Evolutionary conservation across 1,140 invertebrate species (phyloP), one percentile per base, ranked within the genome.

Genomic region (Bombus pascuorum): DNA sequence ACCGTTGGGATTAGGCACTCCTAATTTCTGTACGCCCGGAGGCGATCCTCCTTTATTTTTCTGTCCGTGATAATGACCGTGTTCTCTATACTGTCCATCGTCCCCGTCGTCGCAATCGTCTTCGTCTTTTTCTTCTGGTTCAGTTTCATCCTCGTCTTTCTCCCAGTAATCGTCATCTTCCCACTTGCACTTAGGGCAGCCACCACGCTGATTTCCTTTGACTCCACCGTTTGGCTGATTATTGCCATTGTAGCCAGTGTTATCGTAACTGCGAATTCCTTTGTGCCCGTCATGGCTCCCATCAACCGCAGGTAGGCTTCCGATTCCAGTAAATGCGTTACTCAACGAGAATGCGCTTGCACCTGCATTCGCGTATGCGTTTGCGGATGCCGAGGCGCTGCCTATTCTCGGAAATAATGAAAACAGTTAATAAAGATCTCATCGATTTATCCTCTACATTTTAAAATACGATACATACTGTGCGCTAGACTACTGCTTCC

Each of bases 161-260:
- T 89, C 89, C 88, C 89, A 89, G 2, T 89, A 87, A 25, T 89
- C 81, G 13, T 89, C 88, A 22, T 89, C 70, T 13, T 90, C 89
- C 89, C 88, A 89, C 42, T 90, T 89, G 59, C 89, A 90, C 47
- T 87, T 89, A 5, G 85, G 18, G 6, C 89, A 89, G 1, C 75
- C 86, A 34, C 37, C 32, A 12, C 32, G 83, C 32, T 44, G 83
- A 44, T 39, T 75, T 53, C 70, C 73, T 53, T 80, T 76, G 13
- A 44, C 62, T 57, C 84, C 76, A 0, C 10, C 53, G 39, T 70
- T 42, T 12, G 37, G 70, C 4, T 66, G 44, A 8, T 34, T 81
- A 12, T 59, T 75, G 4, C 57, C 65, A 53, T 22, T 53, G 47
- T 53, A 53, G 44, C 85, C 81, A 12, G 6, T 44, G 39, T 37